These are phyloP conservation scores for Aphis gossypii DNA, from an alignment of 1,140 invertebrate genomes.

Conservation along the genomic window DNA sequence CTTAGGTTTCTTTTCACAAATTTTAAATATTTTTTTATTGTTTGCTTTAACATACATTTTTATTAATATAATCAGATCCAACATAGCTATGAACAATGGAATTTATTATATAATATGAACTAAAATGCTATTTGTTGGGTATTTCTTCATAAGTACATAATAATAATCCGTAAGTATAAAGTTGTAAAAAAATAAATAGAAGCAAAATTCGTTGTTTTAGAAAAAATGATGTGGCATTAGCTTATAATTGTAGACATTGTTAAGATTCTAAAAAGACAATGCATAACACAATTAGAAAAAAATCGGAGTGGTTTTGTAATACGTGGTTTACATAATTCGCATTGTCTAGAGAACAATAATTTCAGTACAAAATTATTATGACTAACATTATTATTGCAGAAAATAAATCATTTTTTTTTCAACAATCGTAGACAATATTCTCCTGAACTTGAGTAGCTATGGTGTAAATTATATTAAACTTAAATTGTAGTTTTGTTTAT, in stretches of 20 bases:
- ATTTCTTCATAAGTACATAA: neutral
- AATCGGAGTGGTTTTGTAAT: neutral
- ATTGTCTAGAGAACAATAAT: neutral
- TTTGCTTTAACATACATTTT: neutral
- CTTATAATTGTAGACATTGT: neutral
- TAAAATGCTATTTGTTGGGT: neutral
- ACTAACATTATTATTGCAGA: neutral
- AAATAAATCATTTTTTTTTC: neutral
- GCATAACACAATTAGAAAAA: neutral
- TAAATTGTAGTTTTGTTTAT: neutral
- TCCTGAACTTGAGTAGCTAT: neutral
- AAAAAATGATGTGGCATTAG: neutral
- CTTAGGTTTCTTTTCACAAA: no score
- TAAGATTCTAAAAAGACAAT: neutral
- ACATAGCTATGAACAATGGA: neutral
- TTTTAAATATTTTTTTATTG: no score
- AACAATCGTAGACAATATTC: neutral
- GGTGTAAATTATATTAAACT: neutral
- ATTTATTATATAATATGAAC: neutral
- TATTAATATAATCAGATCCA: neutral
- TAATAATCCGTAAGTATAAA: neutral
- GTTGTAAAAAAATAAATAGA: neutral
- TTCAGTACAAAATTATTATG: neutral
- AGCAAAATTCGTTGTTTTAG: neutral
- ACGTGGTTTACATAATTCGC: neutral